Evolutionary conservation across 2,797 vertebrate species (phyloP).

Genomic region (Tenualosa thibaudeaui): DNA sequence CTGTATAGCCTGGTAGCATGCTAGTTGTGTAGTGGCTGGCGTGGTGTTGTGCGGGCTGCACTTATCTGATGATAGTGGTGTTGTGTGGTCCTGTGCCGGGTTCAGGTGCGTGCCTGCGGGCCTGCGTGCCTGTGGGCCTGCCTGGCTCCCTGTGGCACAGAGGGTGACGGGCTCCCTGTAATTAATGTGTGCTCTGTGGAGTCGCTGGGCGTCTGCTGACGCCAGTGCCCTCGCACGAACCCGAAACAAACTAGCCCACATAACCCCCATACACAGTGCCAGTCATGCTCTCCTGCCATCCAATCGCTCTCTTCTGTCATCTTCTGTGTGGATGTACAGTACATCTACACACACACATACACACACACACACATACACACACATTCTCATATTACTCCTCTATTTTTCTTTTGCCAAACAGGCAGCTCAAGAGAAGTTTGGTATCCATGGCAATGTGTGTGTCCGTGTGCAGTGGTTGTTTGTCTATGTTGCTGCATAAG

Average conservation of each 20-base stretch:
- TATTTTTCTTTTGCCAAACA: background rate
- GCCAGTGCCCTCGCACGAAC: background rate
- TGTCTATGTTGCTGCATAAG: constrained; percentile 14
- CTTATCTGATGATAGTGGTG: background rate
- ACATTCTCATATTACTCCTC: background rate
- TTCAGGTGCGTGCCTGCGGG: background rate
- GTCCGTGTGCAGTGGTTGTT: background rate
- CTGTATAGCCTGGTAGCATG: background rate
- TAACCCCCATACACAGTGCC: background rate
- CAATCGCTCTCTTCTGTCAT: background rate
- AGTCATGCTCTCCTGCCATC: background rate
- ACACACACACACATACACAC: constrained; percentile 16
- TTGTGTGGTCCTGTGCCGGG: background rate
- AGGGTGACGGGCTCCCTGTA: background rate
- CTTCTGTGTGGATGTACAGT: background rate
- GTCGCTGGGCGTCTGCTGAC: background rate
- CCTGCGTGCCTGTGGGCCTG: no score
- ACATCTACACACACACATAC: constrained; percentile 20
- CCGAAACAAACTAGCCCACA: background rate
- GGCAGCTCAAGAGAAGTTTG: background rate
- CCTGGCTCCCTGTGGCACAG: background rate
- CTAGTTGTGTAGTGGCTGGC: background rate
- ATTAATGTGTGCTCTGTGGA: background rate
- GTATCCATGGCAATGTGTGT: background rate
- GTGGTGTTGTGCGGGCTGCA: background rate